Evolutionary conservation across 2,113 vertebrate species (phyloP).

Genomic region (Uria lomvia): DNA sequence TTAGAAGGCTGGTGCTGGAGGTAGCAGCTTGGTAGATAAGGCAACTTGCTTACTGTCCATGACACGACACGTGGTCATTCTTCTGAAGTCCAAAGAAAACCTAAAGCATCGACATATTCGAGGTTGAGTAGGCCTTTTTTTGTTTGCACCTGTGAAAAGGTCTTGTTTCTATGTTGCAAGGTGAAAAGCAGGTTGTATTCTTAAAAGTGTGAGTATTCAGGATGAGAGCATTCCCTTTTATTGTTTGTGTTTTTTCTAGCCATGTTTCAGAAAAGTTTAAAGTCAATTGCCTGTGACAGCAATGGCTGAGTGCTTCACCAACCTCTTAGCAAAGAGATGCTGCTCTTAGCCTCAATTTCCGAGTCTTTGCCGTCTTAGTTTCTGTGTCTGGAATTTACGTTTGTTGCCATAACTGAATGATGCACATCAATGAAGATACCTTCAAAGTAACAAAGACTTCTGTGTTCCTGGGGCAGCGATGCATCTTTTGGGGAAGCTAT

Average conservation of each 20-base stretch:
- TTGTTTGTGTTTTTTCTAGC: background rate
- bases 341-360: background rate
- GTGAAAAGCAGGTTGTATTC: background rate
- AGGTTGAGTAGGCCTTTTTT: background rate
- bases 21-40: background rate
- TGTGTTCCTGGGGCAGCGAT: background rate
- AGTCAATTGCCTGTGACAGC: background rate
- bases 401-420: background rate
- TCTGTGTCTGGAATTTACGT: background rate
- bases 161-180: background rate
- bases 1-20: background rate
- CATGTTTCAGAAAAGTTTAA: background rate
- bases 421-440: background rate
- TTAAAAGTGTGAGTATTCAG: background rate
- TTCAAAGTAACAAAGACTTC: background rate
- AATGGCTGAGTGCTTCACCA: background rate
- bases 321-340: background rate
- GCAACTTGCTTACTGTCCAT: background rate
- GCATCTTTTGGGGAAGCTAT: background rate
- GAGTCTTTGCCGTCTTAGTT: background rate
- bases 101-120: background rate
- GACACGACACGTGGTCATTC: background rate
- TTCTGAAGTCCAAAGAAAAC: background rate
- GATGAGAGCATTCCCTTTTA: background rate
- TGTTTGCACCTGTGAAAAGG: background rate